Evolutionary conservation across 2,797 vertebrate genomes (phyloP).

Genomic region (Holocentrus rufus): DNA sequence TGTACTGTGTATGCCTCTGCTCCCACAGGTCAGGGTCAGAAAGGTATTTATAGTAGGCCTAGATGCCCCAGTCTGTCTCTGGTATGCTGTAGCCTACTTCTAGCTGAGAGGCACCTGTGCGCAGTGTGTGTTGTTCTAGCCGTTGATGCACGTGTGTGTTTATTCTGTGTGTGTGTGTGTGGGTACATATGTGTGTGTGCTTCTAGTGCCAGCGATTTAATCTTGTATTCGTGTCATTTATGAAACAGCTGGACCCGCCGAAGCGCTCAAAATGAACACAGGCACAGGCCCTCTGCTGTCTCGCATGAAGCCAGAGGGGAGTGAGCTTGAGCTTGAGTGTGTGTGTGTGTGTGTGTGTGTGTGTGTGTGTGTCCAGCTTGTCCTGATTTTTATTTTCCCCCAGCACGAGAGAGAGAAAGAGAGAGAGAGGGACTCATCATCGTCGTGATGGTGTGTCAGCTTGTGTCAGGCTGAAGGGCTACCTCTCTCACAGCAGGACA

Average conservation of each 20-base stretch:
- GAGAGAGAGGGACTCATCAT: constrained; percentile 41
- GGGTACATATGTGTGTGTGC: constrained; percentile 10
- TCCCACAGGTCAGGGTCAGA: constrained; percentile 53
- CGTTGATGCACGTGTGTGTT: constrained; percentile 50
- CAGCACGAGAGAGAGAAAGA: too few relatives aligned
- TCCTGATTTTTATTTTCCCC: constrained; percentile 32
- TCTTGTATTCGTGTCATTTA: constrained; percentile 27
- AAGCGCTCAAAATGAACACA: constrained; percentile 45
- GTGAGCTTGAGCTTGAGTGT: not conserved
- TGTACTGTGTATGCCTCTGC: constrained; percentile 43
- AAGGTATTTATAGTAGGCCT: constrained; percentile 72
- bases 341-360: not conserved
- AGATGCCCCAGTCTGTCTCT: constrained; percentile 47
- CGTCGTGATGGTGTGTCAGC: constrained; percentile 44
- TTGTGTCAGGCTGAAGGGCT: constrained; percentile 33
- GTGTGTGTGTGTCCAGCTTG: constrained; percentile 9
- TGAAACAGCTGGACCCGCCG: constrained; percentile 32
- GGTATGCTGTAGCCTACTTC: constrained; percentile 47
- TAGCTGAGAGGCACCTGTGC: constrained; percentile 54
- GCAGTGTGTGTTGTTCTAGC: constrained; percentile 30
- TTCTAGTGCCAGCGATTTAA: constrained; percentile 36
- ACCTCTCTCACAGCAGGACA: constrained; percentile 3
- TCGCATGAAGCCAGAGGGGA: constrained; percentile 43
- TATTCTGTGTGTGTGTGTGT: constrained; percentile 13
- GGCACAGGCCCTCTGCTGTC: constrained; percentile 55